Evolutionary conservation across 2,888 invertebrate genomes (phyloP).

Genomic region (Rhamnusium bicolor): DNA sequence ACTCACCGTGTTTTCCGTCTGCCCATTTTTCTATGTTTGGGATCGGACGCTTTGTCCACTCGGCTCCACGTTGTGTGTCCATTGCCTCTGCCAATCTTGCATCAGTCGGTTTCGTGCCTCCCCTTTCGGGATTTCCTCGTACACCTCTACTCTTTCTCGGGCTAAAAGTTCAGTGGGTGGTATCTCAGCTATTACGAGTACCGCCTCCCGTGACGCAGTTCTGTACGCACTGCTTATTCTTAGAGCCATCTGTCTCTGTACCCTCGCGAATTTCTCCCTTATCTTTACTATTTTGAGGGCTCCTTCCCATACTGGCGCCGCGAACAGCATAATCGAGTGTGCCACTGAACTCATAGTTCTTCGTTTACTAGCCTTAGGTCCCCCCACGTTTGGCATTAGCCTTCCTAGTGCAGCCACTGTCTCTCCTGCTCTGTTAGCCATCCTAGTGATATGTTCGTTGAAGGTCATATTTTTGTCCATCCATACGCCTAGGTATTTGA

Average conservation of each 20-base stretch:
- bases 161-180: no score
- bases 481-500: slow-evolving; percentile 32
- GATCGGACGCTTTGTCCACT: no score
- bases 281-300: not conserved
- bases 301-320: not conserved
- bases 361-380: not conserved
- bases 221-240: not conserved
- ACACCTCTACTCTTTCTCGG: no score
- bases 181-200: no score
- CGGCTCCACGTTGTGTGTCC: no score
- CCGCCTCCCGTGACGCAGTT: not conserved
- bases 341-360: not conserved
- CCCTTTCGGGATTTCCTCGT: no score
- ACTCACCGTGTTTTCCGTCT: no score
- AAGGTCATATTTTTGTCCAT: slow-evolving; percentile 12
- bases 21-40: no score
- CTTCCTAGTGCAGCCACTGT: not conserved
- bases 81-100: no score
- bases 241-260: not conserved
- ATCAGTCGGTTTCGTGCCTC: no score
- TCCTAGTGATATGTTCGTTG: slow-evolving; percentile 14
- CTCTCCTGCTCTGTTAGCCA: not conserved
- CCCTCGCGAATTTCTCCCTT: not conserved
- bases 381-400: not conserved
- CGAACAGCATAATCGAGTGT: not conserved